Evolutionary conservation across 1,140 invertebrate genomes (phyloP), one percentile per base, ranked within the genome.

Genomic region (Venturia canescens): DNA sequence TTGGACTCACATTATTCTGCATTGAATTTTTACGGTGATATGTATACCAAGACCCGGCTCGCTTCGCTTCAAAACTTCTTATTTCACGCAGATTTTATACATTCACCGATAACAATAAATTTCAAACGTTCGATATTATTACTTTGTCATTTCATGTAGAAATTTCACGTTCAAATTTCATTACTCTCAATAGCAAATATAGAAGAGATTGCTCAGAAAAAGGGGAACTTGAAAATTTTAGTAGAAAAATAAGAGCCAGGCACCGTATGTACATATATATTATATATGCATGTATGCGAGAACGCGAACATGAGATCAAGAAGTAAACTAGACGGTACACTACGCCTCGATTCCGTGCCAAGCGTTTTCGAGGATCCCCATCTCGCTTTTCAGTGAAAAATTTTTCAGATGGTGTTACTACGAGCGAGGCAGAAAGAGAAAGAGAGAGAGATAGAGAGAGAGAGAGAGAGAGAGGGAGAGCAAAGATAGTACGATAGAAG

Each of bases 241-340:
- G 66, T 69, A 3, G 66, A 27, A 21, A 29, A 21, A 23, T 7
- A 26, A 26, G 23, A 63, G 9, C 11, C 3, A 63, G 2, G n/a
- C 16, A 69, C 15, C 1, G 18, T 29, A 67, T 67, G 29, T 67
- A 31, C 21, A 18, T 69, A 0, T 29, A 1, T 31, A 27, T 15
- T 69, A 31, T 63, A 26, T 26, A 63, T 63, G 29, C 16, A 69
- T 69, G 27, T 31, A 69, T 69, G 66, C 27, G 29, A 15, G 18
- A 31, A 69, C 66, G 27, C 13, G 66, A 69, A 27, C 66, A 69
- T 69, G 27, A 69, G 66, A 69, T 31, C 66, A 69, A 21, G 66
- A 69, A 69, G 66, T 69, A 69, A 69, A 69, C 66, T 69, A 69
- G 66, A 31, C 31, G 66, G 66, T 69, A 69, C 66, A 69, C 66